Percentiles rank a stretch among this genome's conserved stretches.
Conservation (phyloP, 37 sponge, comb jelly and placozoan species). For the Halisarca cf. caerulea region DNA sequence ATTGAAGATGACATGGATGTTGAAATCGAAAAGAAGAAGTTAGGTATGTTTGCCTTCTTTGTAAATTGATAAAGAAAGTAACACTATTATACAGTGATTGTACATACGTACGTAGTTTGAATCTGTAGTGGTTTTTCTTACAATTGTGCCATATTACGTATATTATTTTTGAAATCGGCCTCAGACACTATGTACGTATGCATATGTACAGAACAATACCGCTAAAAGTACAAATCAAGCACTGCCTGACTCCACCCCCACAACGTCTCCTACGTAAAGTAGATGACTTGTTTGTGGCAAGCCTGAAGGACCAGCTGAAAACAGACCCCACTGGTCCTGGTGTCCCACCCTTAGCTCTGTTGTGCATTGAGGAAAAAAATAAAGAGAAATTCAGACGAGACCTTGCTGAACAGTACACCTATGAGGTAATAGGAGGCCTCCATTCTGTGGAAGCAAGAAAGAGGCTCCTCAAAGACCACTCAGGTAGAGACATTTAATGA, state of each 20-base stretch:
- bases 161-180: too few species aligned
- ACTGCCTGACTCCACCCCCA: slow-evolving; percentile 13
- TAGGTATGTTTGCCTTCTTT: background rate
- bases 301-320: slow-evolving; percentile 11
- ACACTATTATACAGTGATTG: too few species aligned
- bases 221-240: background rate
- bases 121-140: too few species aligned
- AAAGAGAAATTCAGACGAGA: background rate
- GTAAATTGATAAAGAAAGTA: background rate
- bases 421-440: slow-evolving; percentile 49
- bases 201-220: background rate
- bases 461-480: slow-evolving; percentile 21
- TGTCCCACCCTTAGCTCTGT: slow-evolving; percentile 38
- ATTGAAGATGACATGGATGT: background rate
- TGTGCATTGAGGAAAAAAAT: slow-evolving; percentile 18
- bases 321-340: slow-evolving; percentile 49
- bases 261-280: slow-evolving; percentile 23
- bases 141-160: too few species aligned
- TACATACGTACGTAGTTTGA: too few species aligned
- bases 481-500: background rate
- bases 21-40: background rate
- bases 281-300: slow-evolving; percentile 16
- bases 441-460: slow-evolving; percentile 29
- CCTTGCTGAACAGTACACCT: slow-evolving; percentile 7
- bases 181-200: background rate